Conservation (phyloP, 2,797 vertebrate genomes). For the Sebastes vulpes region DNA sequence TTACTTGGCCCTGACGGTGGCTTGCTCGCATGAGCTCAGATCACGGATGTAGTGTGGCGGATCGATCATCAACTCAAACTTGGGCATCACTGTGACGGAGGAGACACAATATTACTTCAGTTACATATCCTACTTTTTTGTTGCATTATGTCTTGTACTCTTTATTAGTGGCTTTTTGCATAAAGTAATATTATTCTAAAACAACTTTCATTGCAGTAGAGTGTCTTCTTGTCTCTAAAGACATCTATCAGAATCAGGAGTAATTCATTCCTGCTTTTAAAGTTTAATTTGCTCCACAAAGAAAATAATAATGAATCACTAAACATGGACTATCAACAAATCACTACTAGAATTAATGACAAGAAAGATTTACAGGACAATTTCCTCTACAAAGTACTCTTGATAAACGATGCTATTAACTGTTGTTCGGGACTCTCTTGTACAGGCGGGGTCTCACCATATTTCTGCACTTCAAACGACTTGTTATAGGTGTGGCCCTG, state of each 20-base stretch:
- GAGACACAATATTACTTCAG: background rate
- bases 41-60: slow-evolving; percentile 90
- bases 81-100: slow-evolving; percentile 88
- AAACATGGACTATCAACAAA: background rate
- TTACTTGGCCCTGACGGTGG: slow-evolving; percentile 90
- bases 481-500: slow-evolving; percentile 94
- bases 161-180: background rate
- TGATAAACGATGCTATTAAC: background rate
- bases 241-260: background rate
- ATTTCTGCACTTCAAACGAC: slow-evolving; percentile 95
- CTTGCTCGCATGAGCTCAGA: slow-evolving; percentile 88
- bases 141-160: background rate
- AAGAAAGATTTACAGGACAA: background rate
- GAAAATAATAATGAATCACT: background rate
- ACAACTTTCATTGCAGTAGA: background rate
- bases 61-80: slow-evolving; percentile 91
- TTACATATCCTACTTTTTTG: background rate
- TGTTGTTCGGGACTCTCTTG: background rate
- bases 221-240: background rate
- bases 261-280: background rate
- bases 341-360: background rate
- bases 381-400: background rate
- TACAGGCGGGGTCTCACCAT: slow-evolving; percentile 85
- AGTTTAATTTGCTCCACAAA: background rate
- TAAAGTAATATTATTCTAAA: background rate